These are phyloP conservation scores for Drosophila azteca DNA, from an alignment of 1,140 invertebrate genomes.

Conservation along the genomic window DNA sequence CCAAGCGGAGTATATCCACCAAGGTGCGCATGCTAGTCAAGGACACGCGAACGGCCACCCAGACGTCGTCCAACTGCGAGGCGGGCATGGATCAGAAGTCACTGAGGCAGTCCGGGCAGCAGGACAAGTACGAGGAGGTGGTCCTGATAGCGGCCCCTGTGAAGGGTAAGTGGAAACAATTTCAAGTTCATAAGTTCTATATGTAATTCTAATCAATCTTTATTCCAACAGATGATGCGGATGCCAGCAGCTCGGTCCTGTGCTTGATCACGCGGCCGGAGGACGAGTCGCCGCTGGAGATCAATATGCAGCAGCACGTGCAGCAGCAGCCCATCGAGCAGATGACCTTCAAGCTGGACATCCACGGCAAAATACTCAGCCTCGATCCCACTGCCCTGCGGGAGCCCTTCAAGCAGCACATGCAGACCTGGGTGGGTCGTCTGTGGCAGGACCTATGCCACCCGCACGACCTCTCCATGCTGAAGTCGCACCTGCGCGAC, in stretches of 20 bases:
- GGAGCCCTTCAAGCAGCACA: constrained; percentile 86
- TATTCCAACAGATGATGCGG: constrained; percentile 87
- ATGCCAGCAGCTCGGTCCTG: constrained; percentile 86
- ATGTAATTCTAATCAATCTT: neutral
- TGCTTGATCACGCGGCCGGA: constrained; percentile 93
- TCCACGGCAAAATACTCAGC: constrained; percentile 91
- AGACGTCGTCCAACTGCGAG: constrained; percentile 73
- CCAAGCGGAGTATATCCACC: constrained; percentile 79
- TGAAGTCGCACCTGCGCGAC: constrained; percentile 90
- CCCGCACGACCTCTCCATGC: constrained; percentile 88
- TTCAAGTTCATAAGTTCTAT: neutral
- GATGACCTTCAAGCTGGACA: constrained; percentile 96
- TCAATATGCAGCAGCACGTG: constrained; percentile 85
- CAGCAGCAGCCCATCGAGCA: constrained; percentile 89
- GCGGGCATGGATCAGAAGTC: constrained; percentile 92
- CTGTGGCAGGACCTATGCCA: constrained; percentile 90
- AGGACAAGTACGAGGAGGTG: constrained; percentile 83
- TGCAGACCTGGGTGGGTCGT: constrained; percentile 87
- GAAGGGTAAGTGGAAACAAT: constrained; percentile 62
- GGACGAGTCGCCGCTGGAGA: constrained; percentile 88
- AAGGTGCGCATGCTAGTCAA: constrained; percentile 91
- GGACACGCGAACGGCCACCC: constrained; percentile 85
- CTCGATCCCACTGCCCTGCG: constrained; percentile 90
- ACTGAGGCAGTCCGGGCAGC: constrained; percentile 84
- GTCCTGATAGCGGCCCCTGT: constrained; percentile 86